Evolutionary conservation across 35 echinoderm and acorn worm genomes (phyloP).

Genomic region (Ptychodera flava): DNA sequence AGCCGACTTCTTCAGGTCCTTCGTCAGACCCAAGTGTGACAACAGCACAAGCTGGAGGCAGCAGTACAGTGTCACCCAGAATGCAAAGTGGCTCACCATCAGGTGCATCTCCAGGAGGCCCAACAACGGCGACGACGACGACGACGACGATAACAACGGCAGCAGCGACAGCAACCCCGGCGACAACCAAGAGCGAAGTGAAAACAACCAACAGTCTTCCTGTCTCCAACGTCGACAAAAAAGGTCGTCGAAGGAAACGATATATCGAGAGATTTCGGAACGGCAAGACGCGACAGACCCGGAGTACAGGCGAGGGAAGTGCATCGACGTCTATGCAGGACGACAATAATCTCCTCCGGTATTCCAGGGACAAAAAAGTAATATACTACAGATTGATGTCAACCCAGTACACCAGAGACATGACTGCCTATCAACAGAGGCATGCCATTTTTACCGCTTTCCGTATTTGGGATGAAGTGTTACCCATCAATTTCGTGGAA

Average conservation of each 20-base stretch:
- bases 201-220: too few relatives aligned
- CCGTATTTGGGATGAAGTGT: slow-evolving; percentile 82
- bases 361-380: too few relatives aligned
- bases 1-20: too few relatives aligned
- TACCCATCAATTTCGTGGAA: slow-evolving; percentile 67
- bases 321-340: too few relatives aligned
- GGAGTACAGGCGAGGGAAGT: not conserved
- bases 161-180: not conserved
- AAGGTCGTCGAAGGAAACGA: not conserved
- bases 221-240: not conserved
- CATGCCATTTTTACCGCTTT: slow-evolving; percentile 38
- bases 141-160: not conserved
- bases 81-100: not conserved
- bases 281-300: not conserved
- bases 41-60: not conserved
- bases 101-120: not conserved
- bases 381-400: not conserved
- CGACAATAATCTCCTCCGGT: too few relatives aligned
- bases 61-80: not conserved
- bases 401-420: not conserved
- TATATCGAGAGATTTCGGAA: not conserved
- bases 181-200: too few relatives aligned
- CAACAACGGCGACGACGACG: not conserved
- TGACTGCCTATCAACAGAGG: not conserved
- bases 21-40: too few relatives aligned